Evolutionary conservation across 2,888 invertebrate species (phyloP).

Genomic region (Carterocephalus palaemon): DNA sequence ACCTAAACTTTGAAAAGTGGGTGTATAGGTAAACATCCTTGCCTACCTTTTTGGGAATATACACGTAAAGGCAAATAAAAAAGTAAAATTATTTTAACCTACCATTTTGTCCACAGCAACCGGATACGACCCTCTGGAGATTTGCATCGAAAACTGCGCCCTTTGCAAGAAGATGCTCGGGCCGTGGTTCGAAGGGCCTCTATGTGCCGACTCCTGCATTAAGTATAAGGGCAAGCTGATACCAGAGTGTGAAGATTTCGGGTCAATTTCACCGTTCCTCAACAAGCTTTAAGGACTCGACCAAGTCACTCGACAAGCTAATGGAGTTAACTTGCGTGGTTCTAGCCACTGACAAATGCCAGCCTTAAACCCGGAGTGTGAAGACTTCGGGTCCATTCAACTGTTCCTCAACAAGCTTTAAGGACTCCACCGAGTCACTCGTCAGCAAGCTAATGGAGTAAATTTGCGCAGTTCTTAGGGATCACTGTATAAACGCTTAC

Average conservation of each 20-base stretch:
- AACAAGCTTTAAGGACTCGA: slow-evolving; percentile 58
- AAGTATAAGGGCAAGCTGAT: slow-evolving; percentile 90
- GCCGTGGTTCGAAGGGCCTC: slow-evolving; percentile 90
- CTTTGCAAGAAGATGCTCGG: slow-evolving; percentile 94
- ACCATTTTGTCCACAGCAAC: slow-evolving; percentile 47
- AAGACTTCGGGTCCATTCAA: slow-evolving; percentile 87
- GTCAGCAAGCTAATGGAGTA: no score
- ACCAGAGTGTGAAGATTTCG: slow-evolving; percentile 90
- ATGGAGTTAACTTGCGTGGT: no score
- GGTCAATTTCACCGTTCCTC: slow-evolving; percentile 89
- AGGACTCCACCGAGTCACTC: no score
- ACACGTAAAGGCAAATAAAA: neutral
- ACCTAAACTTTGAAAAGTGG: no score
- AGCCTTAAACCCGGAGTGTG: slow-evolving; percentile 93
- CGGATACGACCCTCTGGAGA: slow-evolving; percentile 80
- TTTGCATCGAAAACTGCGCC: slow-evolving; percentile 91
- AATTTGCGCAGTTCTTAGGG: no score
- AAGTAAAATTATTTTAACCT: neutral
- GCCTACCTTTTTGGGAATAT: no score
- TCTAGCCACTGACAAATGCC: no score
- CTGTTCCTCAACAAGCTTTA: slow-evolving; percentile 82
- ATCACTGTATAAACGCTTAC: no score
- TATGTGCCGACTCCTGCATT: slow-evolving; percentile 91
- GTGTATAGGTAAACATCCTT: no score
- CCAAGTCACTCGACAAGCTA: no score